Percentiles rank a stretch among this genome's conserved stretches.
Evolutionary conservation across 2,888 invertebrate genomes (phyloP).

Genomic region (Ethmia dodecea): DNA sequence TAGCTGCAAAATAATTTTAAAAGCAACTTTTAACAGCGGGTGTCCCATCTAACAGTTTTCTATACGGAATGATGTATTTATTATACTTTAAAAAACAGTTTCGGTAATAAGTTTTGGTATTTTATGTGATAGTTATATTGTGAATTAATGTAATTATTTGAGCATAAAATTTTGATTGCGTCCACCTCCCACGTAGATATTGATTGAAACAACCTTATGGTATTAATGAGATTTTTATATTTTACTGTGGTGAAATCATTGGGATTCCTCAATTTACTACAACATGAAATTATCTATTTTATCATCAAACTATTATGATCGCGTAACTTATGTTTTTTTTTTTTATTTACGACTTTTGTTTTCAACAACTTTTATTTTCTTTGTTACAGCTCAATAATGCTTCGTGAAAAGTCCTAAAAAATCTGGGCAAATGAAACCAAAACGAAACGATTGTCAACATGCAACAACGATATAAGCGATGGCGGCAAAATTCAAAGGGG

Average conservation of each 20-base stretch:
- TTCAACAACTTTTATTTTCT: conserved; percentile 2
- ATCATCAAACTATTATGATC: too few species aligned
- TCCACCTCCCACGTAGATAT: conserved; percentile 7
- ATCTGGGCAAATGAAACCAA: conserved; percentile 38
- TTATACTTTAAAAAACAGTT: neutral
- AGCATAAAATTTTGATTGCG: neutral
- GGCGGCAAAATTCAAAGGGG: conserved; percentile 49
- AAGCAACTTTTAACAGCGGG: conserved; percentile 1
- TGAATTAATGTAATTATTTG: conserved; percentile 5
- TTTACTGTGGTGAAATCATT: too few species aligned
- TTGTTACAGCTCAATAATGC: conserved; percentile 47
- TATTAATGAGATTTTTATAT: too few species aligned
- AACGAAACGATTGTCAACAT: conserved; percentile 37
- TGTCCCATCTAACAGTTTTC: neutral
- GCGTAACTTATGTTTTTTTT: too few species aligned
- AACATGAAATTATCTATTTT: too few species aligned
- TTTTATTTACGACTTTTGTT: neutral
- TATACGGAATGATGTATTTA: neutral
- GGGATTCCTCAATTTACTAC: too few species aligned
- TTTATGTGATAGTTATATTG: conserved; percentile 6
- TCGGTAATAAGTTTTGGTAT: conserved; percentile 2
- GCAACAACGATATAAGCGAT: conserved; percentile 51
- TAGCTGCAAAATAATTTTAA: conserved; percentile 1
- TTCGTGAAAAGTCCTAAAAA: conserved; percentile 24
- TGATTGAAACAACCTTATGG: conserved; percentile 1